A percentile compares a stretch with the other conserved stretches of the same genome.
These are phyloP conservation scores for Regulus satrapa DNA, from an alignment of 2,113 vertebrate genomes.

Conservation along the genomic window DNA sequence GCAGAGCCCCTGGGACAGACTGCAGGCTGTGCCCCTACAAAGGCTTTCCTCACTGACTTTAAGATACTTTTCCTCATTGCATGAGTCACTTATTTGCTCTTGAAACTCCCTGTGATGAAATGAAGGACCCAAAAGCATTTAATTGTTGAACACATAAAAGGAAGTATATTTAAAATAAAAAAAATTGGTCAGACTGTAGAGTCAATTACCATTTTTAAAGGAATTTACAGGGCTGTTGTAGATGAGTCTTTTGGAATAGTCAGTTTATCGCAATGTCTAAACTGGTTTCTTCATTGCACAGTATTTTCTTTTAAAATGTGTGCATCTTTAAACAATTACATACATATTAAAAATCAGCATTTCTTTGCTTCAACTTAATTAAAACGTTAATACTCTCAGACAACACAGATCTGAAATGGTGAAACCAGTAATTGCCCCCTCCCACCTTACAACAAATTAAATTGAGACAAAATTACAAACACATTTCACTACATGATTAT, in stretches of 20 bases:
- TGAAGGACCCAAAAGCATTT: slow-evolving; percentile 80
- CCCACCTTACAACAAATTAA: slow-evolving; percentile 90
- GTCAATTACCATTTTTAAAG: slow-evolving; percentile 83
- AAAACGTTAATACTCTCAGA: slow-evolving; percentile 90
- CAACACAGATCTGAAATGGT: slow-evolving; percentile 89
- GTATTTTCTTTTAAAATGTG: slow-evolving; percentile 81
- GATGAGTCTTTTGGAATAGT: slow-evolving; percentile 84
- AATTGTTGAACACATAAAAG: slow-evolving; percentile 96
- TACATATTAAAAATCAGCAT: slow-evolving; percentile 86
- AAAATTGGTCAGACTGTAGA: slow-evolving; percentile 92
- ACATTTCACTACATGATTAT: slow-evolving; percentile 92
- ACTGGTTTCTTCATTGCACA: slow-evolving; percentile 80
- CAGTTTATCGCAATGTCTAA: slow-evolving; percentile 82
- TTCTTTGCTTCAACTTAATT: slow-evolving; percentile 82
- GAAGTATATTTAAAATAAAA: slow-evolving; percentile 92
- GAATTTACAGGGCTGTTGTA: slow-evolving; percentile 90
- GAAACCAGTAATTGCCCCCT: slow-evolving; percentile 80
- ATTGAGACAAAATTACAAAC: slow-evolving; percentile 92
- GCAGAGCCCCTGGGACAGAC: neutral
- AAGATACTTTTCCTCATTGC: slow-evolving; percentile 36
- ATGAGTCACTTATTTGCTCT: slow-evolving; percentile 36
- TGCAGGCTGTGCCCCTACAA: neutral
- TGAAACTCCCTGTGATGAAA: slow-evolving; percentile 68
- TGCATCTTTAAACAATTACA: slow-evolving; percentile 84
- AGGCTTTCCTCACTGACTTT: slow-evolving; percentile 16